Conservation (phyloP, 2,888 invertebrate genomes). For the Heliconius aoede region DNA sequence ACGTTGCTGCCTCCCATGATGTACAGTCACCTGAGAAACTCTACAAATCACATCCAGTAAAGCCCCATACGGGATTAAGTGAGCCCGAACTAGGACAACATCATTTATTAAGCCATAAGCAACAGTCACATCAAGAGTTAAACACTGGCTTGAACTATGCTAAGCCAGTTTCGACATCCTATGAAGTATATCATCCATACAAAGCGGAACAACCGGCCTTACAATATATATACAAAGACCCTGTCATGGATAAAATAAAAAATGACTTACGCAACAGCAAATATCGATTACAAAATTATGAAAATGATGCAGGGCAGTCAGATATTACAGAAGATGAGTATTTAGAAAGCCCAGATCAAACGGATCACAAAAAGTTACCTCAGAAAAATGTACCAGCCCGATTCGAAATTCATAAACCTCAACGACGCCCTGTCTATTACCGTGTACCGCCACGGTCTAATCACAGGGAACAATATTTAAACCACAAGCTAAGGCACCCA, state of each 20-base stretch:
- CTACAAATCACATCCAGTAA: slow-evolving; percentile 67
- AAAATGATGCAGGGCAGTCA: slow-evolving; percentile 66
- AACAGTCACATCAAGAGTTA: slow-evolving; percentile 61
- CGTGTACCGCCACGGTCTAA: slow-evolving; percentile 53
- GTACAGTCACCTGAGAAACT: slow-evolving; percentile 68
- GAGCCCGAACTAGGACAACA: slow-evolving; percentile 69
- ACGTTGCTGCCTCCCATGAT: slow-evolving; percentile 72
- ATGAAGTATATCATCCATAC: slow-evolving; percentile 77
- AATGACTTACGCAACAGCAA: slow-evolving; percentile 65
- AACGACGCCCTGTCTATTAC: slow-evolving; percentile 73
- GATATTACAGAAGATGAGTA: slow-evolving; percentile 69
- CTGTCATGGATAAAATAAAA: slow-evolving; percentile 67
- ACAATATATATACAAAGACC: slow-evolving; percentile 69
- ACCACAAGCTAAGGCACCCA: slow-evolving; percentile 73
- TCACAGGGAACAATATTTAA: slow-evolving; percentile 64
- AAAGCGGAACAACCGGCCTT: slow-evolving; percentile 70
- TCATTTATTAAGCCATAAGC: slow-evolving; percentile 60
- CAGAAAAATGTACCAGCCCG: slow-evolving; percentile 66
- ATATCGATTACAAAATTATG: slow-evolving; percentile 66
- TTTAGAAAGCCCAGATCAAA: slow-evolving; percentile 68
- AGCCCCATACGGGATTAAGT: slow-evolving; percentile 61
- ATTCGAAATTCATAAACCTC: slow-evolving; percentile 73
- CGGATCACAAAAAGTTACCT: slow-evolving; percentile 66
- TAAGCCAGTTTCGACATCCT: slow-evolving; percentile 62
- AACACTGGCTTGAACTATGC: slow-evolving; percentile 54